A percentile compares a stretch with the other conserved stretches of the same genome.
Conservation (phyloP, 2,797 vertebrate genomes). For the Lophotriccus pileatus region DNA sequence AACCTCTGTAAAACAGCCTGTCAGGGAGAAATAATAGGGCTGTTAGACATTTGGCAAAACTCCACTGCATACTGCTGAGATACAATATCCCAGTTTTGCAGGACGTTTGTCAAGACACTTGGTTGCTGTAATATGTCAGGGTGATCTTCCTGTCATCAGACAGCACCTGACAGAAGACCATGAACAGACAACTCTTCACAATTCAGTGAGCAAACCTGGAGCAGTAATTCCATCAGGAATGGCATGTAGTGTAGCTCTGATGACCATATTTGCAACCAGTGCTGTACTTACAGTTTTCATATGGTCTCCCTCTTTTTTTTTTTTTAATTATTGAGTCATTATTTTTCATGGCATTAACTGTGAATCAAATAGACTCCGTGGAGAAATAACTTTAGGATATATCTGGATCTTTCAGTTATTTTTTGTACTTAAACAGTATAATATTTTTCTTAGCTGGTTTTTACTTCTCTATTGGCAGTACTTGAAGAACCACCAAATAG, state of each 20-base stretch:
- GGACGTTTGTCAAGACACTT: background rate
- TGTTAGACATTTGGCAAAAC: slow-evolving; percentile 41
- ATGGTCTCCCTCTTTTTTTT: fast-evolving
- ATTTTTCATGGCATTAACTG: background rate
- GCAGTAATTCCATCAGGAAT: slow-evolving; percentile 5
- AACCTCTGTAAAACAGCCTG: slow-evolving; percentile 43
- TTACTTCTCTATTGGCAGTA: background rate
- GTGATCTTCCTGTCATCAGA: background rate
- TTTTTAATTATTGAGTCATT: background rate
- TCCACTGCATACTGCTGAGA: slow-evolving; percentile 7
- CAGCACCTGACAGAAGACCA: slow-evolving; percentile 22
- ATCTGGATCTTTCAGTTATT: background rate
- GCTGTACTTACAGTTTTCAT: background rate
- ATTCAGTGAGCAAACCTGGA: slow-evolving; percentile 43
- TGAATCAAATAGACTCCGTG: background rate
- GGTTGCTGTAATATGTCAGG: background rate
- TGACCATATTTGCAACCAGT: background rate
- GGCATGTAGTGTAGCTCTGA: background rate
- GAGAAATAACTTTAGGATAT: slow-evolving; percentile 10
- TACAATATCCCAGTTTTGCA: background rate
- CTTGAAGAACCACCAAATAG: background rate
- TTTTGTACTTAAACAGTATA: background rate
- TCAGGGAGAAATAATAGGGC: slow-evolving; percentile 44
- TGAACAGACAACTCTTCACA: background rate
- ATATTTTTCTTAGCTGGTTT: background rate